Evolutionary conservation across 2,113 vertebrate species (phyloP).

Genomic region (Microcebus ravelobensis): DNA sequence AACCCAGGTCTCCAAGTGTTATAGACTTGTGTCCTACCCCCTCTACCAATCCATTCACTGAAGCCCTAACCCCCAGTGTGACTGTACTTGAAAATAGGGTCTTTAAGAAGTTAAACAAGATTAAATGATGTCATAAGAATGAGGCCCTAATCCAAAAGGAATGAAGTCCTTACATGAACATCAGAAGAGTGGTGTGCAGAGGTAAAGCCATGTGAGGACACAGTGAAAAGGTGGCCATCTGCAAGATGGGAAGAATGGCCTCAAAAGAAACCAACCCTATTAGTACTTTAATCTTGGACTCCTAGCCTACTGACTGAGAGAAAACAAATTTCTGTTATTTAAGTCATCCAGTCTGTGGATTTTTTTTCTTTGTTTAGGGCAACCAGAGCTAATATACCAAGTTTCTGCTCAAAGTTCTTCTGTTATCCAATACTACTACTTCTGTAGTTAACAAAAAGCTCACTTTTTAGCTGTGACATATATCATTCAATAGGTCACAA

Average conservation of each 20-base stretch:
- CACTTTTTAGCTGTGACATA: not conserved
- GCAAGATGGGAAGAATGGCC: not conserved
- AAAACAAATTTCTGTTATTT: not conserved
- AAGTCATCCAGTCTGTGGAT: not conserved
- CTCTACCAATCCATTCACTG: not conserved
- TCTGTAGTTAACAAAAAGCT: not conserved
- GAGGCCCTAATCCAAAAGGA: not conserved
- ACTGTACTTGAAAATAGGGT: not conserved
- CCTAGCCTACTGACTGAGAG: not conserved
- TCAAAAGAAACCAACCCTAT: not conserved
- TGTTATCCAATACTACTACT: not conserved
- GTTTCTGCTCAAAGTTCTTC: not conserved
- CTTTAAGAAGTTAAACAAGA: not conserved
- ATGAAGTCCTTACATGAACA: not conserved
- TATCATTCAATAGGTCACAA: not conserved
- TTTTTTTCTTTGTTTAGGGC: not conserved
- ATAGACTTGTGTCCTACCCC: not conserved
- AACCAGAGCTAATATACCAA: not conserved
- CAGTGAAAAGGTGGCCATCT: not conserved
- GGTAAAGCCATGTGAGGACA: not conserved
- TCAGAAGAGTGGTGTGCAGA: not conserved
- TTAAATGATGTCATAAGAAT: not conserved
- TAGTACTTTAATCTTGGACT: not conserved
- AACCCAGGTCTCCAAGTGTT: not conserved
- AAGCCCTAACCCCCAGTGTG: not conserved